Base-by-base conservation (phyloP, 2,797 vertebrate species). In the Danio kyathit region DNA sequence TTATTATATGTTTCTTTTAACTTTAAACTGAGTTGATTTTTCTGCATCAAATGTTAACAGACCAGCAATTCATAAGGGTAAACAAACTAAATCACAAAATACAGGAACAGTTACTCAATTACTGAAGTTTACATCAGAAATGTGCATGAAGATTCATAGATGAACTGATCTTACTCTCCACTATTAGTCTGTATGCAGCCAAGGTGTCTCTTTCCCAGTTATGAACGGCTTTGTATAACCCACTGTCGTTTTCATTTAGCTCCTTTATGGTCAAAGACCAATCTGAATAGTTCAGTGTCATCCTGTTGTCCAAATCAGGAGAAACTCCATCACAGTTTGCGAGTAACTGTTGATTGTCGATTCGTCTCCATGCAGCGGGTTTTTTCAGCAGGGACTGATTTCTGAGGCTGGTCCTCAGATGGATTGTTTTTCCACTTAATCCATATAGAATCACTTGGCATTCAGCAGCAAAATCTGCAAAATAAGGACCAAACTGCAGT, bases 141-240 rank as follows among this genome's bases (percentile, higher is more conserved):
- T 80, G 66, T 21, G 6, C 14, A 40, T 61, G 21, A 38, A 21
- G 12, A 48, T 13, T 21, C 29, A 8, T 40, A 4, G 5, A 59
- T 43, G 10, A 2, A 65, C 0, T 13, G 9, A 4, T 54, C 91
- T 79, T 71, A 93, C 92, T 88, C 83, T 91, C 19, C 54, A 92
- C 65, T 21, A 49, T 63, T 0, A 93, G 38, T 0, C 0, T 1
- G 78, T 89, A 74, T 0, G 0, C 5, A 0, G 72, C 38, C 49
- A 71, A 29, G 0, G 0, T 0, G 0, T 0, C 0, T 0, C 11
- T 2, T 3, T 49, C 51, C 51, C 46, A 74, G 0, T 3, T 0
- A 14, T 40, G 11, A 9, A 11, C 0, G 13, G 14, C 79, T 41
- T 9, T 1, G 52, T 88, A 88, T 12, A 0, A 2, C 0, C 88